Conservation (phyloP, 1,140 invertebrate genomes). For the Pseudomyrmex cubaensis region DNA sequence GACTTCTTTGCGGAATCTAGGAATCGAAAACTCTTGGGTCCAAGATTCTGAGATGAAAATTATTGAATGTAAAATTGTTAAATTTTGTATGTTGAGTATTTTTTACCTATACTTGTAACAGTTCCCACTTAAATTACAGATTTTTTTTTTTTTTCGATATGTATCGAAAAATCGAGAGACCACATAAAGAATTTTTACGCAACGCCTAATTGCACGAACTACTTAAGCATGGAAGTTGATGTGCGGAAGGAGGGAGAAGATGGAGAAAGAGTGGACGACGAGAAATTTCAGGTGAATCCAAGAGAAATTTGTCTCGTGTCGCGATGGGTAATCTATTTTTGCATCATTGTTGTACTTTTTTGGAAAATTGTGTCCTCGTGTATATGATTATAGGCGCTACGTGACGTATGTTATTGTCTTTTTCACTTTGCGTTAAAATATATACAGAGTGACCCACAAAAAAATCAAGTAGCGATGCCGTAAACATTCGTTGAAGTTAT, state of each 20-base stretch:
- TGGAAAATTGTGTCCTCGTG: slow-evolving; percentile 79
- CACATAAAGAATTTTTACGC: slow-evolving; percentile 18
- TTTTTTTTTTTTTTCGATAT: background rate
- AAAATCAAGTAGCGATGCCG: slow-evolving; percentile 25
- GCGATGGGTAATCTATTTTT: slow-evolving; percentile 77
- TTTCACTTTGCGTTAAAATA: slow-evolving; percentile 75
- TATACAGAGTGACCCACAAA: slow-evolving; percentile 53
- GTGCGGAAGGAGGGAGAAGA: background rate
- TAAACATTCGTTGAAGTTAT: background rate
- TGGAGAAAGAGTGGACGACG: background rate
- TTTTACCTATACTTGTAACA: slow-evolving; percentile 5
- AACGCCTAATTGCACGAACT: slow-evolving; percentile 56
- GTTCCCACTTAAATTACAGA: background rate
- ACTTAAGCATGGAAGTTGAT: slow-evolving; percentile 36
- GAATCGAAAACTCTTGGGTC: background rate
- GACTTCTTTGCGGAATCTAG: slow-evolving; percentile 11
- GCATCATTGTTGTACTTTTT: slow-evolving; percentile 80
- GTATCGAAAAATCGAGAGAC: background rate
- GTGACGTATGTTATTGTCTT: slow-evolving; percentile 76
- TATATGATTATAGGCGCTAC: slow-evolving; percentile 73
- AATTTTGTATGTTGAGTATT: background rate
- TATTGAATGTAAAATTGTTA: slow-evolving; percentile 11
- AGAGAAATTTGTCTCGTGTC: slow-evolving; percentile 52
- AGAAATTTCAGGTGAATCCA: slow-evolving; percentile 31
- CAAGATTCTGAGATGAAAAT: slow-evolving; percentile 8